Conservation (phyloP, 1,140 invertebrate genomes). For the Drosophila dunni region DNA sequence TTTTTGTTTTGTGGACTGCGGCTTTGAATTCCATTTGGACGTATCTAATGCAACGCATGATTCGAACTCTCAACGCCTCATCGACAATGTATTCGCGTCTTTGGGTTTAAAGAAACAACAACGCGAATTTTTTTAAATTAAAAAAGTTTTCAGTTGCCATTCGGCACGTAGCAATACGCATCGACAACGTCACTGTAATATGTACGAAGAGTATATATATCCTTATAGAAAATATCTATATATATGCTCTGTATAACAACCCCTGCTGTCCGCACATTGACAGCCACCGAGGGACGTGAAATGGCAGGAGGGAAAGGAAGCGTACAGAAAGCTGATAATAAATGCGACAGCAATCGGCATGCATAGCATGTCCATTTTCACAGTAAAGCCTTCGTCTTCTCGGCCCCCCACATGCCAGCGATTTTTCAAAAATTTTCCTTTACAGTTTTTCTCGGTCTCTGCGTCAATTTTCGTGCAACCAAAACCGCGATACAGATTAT, state of each 20-base stretch:
- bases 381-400: slow-evolving; percentile 28
- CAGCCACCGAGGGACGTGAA: slow-evolving; percentile 4
- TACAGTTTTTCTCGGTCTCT: slow-evolving; percentile 53
- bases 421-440: slow-evolving; percentile 70
- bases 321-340: slow-evolving; percentile 58
- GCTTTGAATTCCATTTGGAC: slow-evolving; percentile 36
- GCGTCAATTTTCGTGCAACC: slow-evolving; percentile 64
- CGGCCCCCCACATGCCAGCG: slow-evolving; percentile 21
- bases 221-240: slow-evolving; percentile 34
- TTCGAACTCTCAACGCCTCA: slow-evolving; percentile 46
- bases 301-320: not conserved
- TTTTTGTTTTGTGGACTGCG: slow-evolving; percentile 30
- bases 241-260: slow-evolving; percentile 10
- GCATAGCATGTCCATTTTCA: slow-evolving; percentile 78
- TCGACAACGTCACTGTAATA: slow-evolving; percentile 65
- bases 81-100: slow-evolving; percentile 33
- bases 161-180: slow-evolving; percentile 81
- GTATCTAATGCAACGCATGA: slow-evolving; percentile 77
- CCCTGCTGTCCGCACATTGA: slow-evolving; percentile 41
- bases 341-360: slow-evolving; percentile 77
- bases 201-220: slow-evolving; percentile 27
- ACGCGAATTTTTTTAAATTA: slow-evolving; percentile 76
- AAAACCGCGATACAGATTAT: slow-evolving; percentile 26
- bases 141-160: slow-evolving; percentile 79
- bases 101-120: slow-evolving; percentile 40